Conservation (phyloP, 2,888 invertebrate genomes). For the Tetrapedia diversipes region DNA sequence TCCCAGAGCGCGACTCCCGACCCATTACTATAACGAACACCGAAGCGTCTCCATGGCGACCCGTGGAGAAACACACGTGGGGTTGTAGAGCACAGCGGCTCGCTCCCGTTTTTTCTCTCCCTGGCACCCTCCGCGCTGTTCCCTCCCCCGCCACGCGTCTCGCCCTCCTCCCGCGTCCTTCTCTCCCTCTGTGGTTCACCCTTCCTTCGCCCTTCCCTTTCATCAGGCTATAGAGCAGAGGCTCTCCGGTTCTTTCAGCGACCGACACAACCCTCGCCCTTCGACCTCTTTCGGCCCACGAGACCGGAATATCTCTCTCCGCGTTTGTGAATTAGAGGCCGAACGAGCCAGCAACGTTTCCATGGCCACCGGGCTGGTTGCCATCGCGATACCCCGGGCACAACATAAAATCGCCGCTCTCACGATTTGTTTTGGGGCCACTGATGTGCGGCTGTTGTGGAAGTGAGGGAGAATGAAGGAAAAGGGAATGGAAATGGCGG, state of each 20-base stretch:
- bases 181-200: constrained; percentile 29
- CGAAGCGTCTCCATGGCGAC: constrained; percentile 77
- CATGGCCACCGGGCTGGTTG: constrained; percentile 76
- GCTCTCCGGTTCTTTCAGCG: too few species aligned
- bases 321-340: constrained; percentile 75
- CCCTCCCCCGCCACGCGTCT: neutral
- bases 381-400: constrained; percentile 81
- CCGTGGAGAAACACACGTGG: constrained; percentile 80
- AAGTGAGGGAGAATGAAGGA: too few species aligned
- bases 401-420: constrained; percentile 81
- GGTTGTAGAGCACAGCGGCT: constrained; percentile 55
- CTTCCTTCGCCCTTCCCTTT: too few species aligned
- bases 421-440: constrained; percentile 81
- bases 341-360: constrained; percentile 74
- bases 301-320: constrained; percentile 63
- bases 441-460: too few species aligned
- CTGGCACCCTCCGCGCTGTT: neutral
- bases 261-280: constrained; percentile 60
- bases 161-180: neutral
- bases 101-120: constrained; percentile 61
- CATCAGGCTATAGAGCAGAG: too few species aligned
- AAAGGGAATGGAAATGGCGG: too few species aligned
- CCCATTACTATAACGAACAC: constrained; percentile 77
- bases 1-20: constrained; percentile 73
- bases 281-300: constrained; percentile 76